These are phyloP conservation scores for Oryctes rhinoceros DNA, from an alignment of 1,140 invertebrate genomes.

Conservation along the genomic window DNA sequence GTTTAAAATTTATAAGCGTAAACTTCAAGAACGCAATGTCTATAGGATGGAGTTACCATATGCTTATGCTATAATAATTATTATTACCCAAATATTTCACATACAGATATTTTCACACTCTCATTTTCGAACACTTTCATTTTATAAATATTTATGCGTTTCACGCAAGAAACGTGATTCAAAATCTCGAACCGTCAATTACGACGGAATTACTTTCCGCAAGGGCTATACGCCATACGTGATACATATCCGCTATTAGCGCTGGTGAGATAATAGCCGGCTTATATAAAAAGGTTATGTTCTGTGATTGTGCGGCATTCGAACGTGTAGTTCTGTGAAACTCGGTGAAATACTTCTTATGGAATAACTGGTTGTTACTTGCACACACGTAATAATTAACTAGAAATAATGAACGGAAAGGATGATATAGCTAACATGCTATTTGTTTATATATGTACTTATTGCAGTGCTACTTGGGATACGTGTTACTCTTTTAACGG, in stretches of 20 bases:
- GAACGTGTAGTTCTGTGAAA: background rate
- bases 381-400: too few relatives aligned
- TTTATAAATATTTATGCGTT: slow-evolving; percentile 30
- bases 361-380: background rate
- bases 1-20: background rate
- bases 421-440: too few relatives aligned
- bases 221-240: background rate
- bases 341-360: slow-evolving; percentile 6
- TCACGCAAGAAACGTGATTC: slow-evolving; percentile 1
- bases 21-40: background rate
- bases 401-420: too few relatives aligned
- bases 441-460: too few relatives aligned
- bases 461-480: too few relatives aligned
- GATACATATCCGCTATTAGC: background rate
- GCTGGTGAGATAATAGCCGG: background rate
- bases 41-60: background rate
- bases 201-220: slow-evolving; percentile 26
- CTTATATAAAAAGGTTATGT: slow-evolving; percentile 30
- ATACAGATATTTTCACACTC: background rate
- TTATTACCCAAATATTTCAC: background rate
- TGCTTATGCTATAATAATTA: background rate
- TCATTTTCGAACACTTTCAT: slow-evolving; percentile 8
- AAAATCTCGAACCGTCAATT: slow-evolving; percentile 12
- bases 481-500: too few relatives aligned
- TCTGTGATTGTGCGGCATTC: background rate